These are phyloP conservation scores for Agriopis leucophaearia DNA, from an alignment of 2,888 invertebrate genomes.

Conservation along the genomic window DNA sequence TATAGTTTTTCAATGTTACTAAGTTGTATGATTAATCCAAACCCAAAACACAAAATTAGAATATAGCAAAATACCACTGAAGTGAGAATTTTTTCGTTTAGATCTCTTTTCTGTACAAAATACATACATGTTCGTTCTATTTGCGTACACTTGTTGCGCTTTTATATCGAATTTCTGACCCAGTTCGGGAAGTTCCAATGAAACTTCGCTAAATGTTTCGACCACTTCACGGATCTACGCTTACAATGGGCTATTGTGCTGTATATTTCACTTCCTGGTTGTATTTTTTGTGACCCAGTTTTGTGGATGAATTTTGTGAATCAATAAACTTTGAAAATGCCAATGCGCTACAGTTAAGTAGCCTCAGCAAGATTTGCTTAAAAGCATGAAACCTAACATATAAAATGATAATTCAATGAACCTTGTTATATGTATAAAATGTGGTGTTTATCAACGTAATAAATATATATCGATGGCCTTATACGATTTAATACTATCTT, in stretches of 20 bases:
- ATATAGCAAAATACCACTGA: conserved; percentile 12
- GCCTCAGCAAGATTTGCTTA: too few relatives aligned
- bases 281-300: conserved; percentile 39
- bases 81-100: too few relatives aligned
- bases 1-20: too few relatives aligned
- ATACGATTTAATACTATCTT: too few relatives aligned
- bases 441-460: too few relatives aligned
- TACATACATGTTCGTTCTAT: conserved; percentile 33
- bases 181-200: conserved; percentile 24
- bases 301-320: conserved; percentile 11
- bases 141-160: conserved; percentile 46
- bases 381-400: too few relatives aligned
- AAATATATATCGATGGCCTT: too few relatives aligned
- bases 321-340: conserved; percentile 1
- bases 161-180: conserved; percentile 28
- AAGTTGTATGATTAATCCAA: not conserved
- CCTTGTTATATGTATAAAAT: too few relatives aligned
- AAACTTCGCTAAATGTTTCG: conserved; percentile 20
- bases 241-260: conserved; percentile 19
- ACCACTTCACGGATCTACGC: conserved; percentile 15
- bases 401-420: too few relatives aligned
- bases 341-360: not conserved
- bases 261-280: conserved; percentile 3
- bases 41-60: conserved; percentile 36
- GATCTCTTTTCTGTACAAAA: too few relatives aligned